Conservation (phyloP, 1,140 invertebrate species). For the Procambarus clarkii region DNA sequence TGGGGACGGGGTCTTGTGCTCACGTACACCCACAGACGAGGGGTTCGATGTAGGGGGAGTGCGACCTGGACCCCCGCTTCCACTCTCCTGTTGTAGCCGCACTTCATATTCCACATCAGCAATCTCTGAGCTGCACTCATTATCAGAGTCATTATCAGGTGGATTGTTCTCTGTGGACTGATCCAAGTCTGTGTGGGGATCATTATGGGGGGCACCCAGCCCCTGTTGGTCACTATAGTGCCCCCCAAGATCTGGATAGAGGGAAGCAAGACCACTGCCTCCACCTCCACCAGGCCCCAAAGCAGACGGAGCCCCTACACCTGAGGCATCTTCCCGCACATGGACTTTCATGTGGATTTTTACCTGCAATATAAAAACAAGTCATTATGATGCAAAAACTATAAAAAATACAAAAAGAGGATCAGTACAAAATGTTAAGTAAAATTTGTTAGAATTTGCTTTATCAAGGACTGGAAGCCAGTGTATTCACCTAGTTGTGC, state of each 20-base stretch:
- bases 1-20: constrained; percentile 69
- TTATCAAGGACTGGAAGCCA: too few species aligned
- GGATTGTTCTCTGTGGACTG: constrained; percentile 63
- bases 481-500: not conserved
- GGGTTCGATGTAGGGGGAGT: constrained; percentile 59
- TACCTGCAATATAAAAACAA: constrained; percentile 54
- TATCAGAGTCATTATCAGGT: constrained; percentile 71
- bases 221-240: constrained; percentile 62
- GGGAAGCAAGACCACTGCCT: constrained; percentile 55
- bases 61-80: constrained; percentile 50
- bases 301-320: constrained; percentile 61
- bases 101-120: constrained; percentile 62
- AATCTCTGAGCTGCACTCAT: constrained; percentile 70
- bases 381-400: not conserved
- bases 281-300: constrained; percentile 67
- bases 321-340: constrained; percentile 68
- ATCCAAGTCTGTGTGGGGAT: constrained; percentile 66
- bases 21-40: constrained; percentile 56
- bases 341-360: constrained; percentile 73
- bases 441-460: too few species aligned
- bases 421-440: not conserved
- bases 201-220: constrained; percentile 50
- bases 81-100: constrained; percentile 49
- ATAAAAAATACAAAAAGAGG: not conserved
- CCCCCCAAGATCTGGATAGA: constrained; percentile 62